Evolutionary conservation across 2,888 invertebrate species (phyloP).

Genomic region (Lasioglossum pauxillum): DNA sequence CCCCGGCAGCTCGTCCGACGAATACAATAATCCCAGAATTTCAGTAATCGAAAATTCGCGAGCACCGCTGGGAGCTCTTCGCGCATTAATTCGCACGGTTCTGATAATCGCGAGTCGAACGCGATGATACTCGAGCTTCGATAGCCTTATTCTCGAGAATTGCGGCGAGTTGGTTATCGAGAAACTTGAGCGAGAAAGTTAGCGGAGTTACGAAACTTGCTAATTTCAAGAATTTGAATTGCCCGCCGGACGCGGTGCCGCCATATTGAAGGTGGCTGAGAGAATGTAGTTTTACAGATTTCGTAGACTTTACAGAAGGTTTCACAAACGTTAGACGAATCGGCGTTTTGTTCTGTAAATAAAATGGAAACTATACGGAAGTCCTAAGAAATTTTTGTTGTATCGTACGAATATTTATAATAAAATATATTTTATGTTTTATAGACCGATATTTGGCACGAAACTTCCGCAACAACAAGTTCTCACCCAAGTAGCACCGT

Average conservation of each 20-base stretch:
- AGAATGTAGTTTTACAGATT: not conserved
- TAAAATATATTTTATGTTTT: not conserved
- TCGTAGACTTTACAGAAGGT: not conserved
- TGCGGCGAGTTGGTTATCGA: not conserved
- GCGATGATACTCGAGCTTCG: not conserved
- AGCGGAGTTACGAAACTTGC: not conserved
- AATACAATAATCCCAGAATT: not conserved
- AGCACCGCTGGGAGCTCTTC: not conserved
- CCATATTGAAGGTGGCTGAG: not conserved
- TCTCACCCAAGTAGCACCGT: too few relatives aligned
- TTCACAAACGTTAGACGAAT: not conserved
- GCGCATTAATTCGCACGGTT: slow-evolving; percentile 1
- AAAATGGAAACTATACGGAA: not conserved
- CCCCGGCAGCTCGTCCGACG: not conserved
- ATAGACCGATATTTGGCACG: too few relatives aligned
- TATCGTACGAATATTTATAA: not conserved
- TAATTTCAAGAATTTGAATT: not conserved
- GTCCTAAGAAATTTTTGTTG: not conserved
- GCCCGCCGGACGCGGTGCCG: not conserved
- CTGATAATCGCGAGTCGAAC: not conserved
- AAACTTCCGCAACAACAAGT: too few relatives aligned
- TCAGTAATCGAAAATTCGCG: not conserved
- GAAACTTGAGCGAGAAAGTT: not conserved
- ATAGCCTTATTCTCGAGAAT: not conserved
- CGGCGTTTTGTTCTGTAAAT: not conserved